A percentile compares a stretch with the other conserved stretches of the same genome.
These are phyloP conservation scores for Brachionus rubens DNA, from an alignment of 1,140 invertebrate species.

Conservation along the genomic window DNA sequence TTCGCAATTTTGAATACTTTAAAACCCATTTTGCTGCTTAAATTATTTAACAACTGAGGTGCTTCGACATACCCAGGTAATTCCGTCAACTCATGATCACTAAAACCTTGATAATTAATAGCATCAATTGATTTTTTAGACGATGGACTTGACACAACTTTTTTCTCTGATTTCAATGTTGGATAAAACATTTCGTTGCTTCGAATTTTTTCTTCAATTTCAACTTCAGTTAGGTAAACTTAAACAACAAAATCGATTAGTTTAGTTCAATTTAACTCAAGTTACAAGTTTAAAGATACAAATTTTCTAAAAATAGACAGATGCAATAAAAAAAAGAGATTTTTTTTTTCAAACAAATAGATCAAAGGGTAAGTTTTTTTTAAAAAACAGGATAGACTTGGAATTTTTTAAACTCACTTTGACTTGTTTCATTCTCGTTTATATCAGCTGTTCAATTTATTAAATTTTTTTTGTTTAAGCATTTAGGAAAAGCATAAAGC, in stretches of 20 bases:
- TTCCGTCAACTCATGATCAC: slow-evolving; percentile 36
- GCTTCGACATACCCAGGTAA: slow-evolving; percentile 33
- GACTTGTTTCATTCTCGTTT: neutral
- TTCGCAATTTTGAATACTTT: neutral
- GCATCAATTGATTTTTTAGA: slow-evolving; percentile 17
- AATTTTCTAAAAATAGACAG: neutral
- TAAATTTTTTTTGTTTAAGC: neutral
- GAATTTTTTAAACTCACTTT: neutral
- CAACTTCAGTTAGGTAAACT: slow-evolving; percentile 15
- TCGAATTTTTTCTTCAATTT: slow-evolving; percentile 5
- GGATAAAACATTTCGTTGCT: slow-evolving; percentile 23
- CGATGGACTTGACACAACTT: neutral
- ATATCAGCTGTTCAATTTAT: neutral
- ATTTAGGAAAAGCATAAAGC: neutral
- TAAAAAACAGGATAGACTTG: no score
- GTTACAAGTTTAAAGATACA: neutral
- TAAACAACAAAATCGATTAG: neutral
- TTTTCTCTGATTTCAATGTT: slow-evolving; percentile 28
- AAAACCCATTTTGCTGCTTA: slow-evolving; percentile 40
- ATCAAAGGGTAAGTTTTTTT: neutral
- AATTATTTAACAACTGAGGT: slow-evolving; percentile 19
- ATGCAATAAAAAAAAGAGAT: neutral
- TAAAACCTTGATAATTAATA: slow-evolving; percentile 5
- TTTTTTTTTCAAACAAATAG: neutral
- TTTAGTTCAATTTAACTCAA: no score